Evolutionary conservation across 2,888 invertebrate species (phyloP).

Genomic region (Fabriciana adippe): DNA sequence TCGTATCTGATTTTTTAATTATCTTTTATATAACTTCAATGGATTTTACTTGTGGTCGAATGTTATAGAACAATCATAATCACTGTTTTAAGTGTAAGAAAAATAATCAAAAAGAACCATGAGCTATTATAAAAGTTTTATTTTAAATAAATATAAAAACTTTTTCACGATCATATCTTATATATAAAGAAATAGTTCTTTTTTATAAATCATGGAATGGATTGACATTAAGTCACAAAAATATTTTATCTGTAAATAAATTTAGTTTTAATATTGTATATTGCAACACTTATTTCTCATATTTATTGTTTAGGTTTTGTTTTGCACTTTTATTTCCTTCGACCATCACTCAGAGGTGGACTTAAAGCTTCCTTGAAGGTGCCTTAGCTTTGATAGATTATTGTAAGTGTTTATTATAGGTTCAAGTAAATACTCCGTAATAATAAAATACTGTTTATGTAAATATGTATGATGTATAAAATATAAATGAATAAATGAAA

Average conservation of each 20-base stretch:
- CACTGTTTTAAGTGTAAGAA: slow-evolving; percentile 22
- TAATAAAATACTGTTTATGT: slow-evolving; percentile 67
- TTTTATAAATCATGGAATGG: slow-evolving; percentile 1
- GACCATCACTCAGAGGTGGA: slow-evolving; percentile 51
- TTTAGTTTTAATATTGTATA: slow-evolving; percentile 20
- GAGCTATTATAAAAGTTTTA: no score
- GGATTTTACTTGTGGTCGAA: slow-evolving; percentile 55
- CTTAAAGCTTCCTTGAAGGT: slow-evolving; percentile 67
- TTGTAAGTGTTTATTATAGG: slow-evolving; percentile 52
- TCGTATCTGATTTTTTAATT: slow-evolving; percentile 64
- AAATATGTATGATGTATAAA: slow-evolving; percentile 74
- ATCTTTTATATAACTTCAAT: slow-evolving; percentile 51
- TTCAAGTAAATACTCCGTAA: slow-evolving; percentile 75
- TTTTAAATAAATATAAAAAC: not conserved
- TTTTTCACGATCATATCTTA: not conserved
- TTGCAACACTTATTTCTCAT: slow-evolving; percentile 6
- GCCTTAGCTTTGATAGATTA: slow-evolving; percentile 63
- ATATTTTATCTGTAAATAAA: slow-evolving; percentile 25
- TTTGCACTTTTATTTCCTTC: slow-evolving; percentile 33
- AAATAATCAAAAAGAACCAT: not conserved
- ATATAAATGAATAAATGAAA: slow-evolving; percentile 72
- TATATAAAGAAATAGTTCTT: not conserved
- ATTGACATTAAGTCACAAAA: slow-evolving; percentile 6
- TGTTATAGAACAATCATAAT: slow-evolving; percentile 8
- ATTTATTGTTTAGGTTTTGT: slow-evolving; percentile 20